phyloP scores from a whole-genome alignment of 2,113 vertebrate genomes.

The Haemorhous mexicanus region DNA sequence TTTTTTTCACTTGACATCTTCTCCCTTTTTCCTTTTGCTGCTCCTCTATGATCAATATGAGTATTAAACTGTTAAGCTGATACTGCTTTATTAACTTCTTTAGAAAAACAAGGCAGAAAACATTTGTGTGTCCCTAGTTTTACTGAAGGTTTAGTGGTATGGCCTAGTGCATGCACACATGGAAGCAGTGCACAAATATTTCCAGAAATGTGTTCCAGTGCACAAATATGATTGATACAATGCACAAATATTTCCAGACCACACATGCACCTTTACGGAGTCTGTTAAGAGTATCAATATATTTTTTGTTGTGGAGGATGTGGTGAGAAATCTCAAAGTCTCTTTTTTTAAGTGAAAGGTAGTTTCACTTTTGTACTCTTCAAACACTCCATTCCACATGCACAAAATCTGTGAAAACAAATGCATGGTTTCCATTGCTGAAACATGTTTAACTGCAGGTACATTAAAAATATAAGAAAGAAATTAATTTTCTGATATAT shows the following conservation, averaged over 20 bases:
- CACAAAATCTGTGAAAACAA: background rate
- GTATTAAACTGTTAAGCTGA: background rate
- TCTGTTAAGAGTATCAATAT: background rate
- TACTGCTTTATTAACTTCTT: background rate
- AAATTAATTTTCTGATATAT: background rate
- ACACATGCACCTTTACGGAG: background rate
- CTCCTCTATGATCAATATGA: background rate
- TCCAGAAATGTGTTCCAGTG: no score
- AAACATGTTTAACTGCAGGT: background rate
- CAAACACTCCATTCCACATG: background rate
- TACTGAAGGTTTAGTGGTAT: background rate
- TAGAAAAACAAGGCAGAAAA: background rate
- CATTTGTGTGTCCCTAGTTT: background rate
- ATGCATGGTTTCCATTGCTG: background rate
- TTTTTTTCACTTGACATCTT: background rate
- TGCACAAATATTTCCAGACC: background rate
- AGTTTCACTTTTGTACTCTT: background rate
- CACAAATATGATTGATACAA: no score
- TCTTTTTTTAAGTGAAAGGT: background rate
- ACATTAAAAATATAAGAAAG: background rate
- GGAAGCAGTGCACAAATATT: background rate
- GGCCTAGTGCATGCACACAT: rapidly evolving
- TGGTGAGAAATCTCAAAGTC: background rate
- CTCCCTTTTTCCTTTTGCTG: background rate
- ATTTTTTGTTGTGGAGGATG: rapidly evolving